Conservation (phyloP, 2,113 vertebrate genomes). For the Pavo muticus region DNA sequence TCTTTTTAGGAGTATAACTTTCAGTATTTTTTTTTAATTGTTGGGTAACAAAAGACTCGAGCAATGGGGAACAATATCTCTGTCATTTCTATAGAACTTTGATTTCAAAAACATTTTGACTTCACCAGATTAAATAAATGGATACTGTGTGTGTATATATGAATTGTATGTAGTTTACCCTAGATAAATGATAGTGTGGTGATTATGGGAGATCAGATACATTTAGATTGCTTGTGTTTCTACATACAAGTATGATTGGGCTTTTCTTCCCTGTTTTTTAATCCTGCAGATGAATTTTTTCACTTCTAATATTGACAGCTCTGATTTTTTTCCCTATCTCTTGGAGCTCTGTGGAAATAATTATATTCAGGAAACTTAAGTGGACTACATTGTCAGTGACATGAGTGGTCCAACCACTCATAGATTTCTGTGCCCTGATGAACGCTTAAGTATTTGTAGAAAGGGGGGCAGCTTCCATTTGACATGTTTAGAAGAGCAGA, state of each 20-base stretch:
- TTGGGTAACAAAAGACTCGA: neutral
- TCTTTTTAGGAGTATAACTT: neutral
- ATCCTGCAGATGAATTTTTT: neutral
- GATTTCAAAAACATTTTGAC: neutral
- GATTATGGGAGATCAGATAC: neutral
- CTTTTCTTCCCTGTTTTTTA: neutral
- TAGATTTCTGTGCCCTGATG: neutral
- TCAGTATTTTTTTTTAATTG: neutral
- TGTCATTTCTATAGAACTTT: neutral
- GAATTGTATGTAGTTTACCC: neutral
- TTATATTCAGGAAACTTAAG: neutral
- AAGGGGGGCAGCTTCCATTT: neutral
- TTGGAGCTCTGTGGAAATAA: neutral
- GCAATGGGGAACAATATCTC: neutral
- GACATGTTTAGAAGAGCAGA: neutral
- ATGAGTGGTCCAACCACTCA: neutral
- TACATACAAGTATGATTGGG: neutral
- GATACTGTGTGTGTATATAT: neutral
- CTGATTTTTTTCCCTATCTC: neutral
- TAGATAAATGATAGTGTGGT: neutral
- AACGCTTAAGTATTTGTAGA: neutral
- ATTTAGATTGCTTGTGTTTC: neutral
- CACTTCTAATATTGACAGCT: neutral
- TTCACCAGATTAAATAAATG: neutral
- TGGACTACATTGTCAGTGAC: neutral